A percentile compares a stretch with the other conserved stretches of the same genome.
These are phyloP conservation scores for Strigamia transsilvanica DNA, from an alignment of 2,888 invertebrate genomes.

Conservation along the genomic window DNA sequence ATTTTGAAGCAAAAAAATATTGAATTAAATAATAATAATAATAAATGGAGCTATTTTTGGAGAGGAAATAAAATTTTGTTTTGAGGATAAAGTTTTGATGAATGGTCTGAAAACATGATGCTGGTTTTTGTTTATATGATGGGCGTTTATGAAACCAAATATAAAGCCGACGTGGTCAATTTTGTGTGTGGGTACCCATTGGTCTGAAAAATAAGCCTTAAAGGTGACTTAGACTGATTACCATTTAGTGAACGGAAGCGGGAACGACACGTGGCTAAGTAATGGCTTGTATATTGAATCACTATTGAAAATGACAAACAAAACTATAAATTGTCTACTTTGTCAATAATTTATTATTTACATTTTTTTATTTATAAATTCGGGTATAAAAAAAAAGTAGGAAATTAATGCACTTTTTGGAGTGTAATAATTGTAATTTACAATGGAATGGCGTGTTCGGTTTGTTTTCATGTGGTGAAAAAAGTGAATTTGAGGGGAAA, in stretches of 20 bases:
- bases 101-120: background rate
- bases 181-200: conserved; percentile 14
- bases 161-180: conserved; percentile 33
- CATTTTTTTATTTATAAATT: background rate
- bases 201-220: conserved; percentile 34
- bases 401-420: background rate
- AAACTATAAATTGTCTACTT: background rate
- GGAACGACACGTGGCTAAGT: conserved; percentile 24
- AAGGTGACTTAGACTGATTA: conserved; percentile 35
- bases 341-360: conserved; percentile 15
- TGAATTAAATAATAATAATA: conserved; percentile 2
- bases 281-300: conserved; percentile 10
- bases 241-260: conserved; percentile 44
- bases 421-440: background rate
- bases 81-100: conserved; percentile 19
- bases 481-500: background rate
- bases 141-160: conserved; percentile 29
- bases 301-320: conserved; percentile 7
- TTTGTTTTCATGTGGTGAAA: background rate
- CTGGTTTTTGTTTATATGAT: conserved; percentile 22
- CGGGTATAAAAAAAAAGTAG: background rate
- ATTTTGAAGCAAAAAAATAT: conserved; percentile 15
- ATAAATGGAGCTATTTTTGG: background rate
- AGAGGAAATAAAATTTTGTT: background rate
- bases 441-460: background rate